Evolutionary conservation across 2,888 invertebrate genomes (phyloP), one percentile per base, ranked within the genome.

Genomic region (Seladonia tumulorum): DNA sequence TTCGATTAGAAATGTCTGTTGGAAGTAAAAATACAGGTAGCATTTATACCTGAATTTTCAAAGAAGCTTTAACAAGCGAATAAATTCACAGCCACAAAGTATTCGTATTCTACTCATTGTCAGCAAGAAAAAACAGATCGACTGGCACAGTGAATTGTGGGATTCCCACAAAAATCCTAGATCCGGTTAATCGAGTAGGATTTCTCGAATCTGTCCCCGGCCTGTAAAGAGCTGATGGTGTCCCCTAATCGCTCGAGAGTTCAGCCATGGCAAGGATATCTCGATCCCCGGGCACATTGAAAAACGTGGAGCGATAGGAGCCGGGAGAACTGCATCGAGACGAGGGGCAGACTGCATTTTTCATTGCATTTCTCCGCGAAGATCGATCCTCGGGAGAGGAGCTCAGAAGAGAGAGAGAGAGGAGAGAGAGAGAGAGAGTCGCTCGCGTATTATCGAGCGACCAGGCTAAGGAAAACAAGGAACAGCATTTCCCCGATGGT

Each of bases 401-500:
- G 42, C 42, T 14, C 5, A 8, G 25, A 5, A 22, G 29, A 16
- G 66, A 35, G 66, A 18, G 4, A n/a, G 45, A 25, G n/a, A 7
- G 5, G 49, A 47, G 47, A 47, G 47, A 16, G 47, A 47, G 47
- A 16, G 16, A 47, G 47, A 49, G 49, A 53, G 22, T 53, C 22
- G 53, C 53, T 22, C 25, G 5, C 35, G 76, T 76, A 47, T 82
- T 79, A 47, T 76, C 71, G 63, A 35, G 42, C 72, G 45, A 14
- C 39, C 16, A 22, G 53, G 29, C 68, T 60, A 57, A 60, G 74
- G 81, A 57, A 75, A 79, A 87, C 87, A 86, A 77, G 78, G 76
- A 82, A 16, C 72, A 76, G 47, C 78, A 70, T 86, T 78, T 86
- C 78, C 87, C 86, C 39, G 66, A 86, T 80, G 85, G 82, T 73